Percentiles rank a stretch among this genome's conserved stretches.
These are phyloP conservation scores for Eupristina koningsbergeri DNA, from an alignment of 1,140 invertebrate species.

Conservation along the genomic window DNA sequence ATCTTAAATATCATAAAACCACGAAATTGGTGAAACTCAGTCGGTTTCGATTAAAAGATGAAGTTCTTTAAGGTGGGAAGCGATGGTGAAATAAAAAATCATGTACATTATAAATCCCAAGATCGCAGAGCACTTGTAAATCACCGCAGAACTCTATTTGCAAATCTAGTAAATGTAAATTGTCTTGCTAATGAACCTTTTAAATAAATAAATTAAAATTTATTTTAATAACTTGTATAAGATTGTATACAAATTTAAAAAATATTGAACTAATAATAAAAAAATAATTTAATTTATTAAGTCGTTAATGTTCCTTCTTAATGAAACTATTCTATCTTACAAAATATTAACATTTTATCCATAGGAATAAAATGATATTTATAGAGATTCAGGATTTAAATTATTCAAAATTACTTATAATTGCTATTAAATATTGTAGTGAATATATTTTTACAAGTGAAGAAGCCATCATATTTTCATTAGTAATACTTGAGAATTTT, in stretches of 20 bases:
- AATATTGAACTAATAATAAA: background rate
- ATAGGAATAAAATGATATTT: background rate
- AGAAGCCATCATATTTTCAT: background rate
- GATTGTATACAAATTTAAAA: constrained; percentile 4
- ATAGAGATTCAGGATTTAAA: background rate
- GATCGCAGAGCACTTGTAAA: background rate
- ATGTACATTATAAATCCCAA: background rate
- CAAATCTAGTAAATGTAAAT: background rate
- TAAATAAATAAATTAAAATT: constrained; percentile 8
- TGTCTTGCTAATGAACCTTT: background rate
- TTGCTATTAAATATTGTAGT: background rate
- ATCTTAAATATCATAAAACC: background rate
- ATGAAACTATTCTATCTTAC: background rate
- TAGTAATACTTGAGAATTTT: background rate
- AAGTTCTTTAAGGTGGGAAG: background rate
- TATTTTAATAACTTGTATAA: background rate
- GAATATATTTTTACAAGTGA: background rate
- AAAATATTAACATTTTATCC: background rate
- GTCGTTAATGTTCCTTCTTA: constrained; percentile 24
- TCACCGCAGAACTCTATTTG: background rate
- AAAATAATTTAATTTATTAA: constrained; percentile 37
- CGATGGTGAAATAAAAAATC: background rate
- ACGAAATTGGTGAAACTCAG: background rate
- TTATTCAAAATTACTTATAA: constrained; percentile 26
- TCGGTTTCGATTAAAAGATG: background rate